Evolutionary conservation across 2,797 vertebrate genomes (phyloP).

Genomic region (Catostomus latipinnis): DNA sequence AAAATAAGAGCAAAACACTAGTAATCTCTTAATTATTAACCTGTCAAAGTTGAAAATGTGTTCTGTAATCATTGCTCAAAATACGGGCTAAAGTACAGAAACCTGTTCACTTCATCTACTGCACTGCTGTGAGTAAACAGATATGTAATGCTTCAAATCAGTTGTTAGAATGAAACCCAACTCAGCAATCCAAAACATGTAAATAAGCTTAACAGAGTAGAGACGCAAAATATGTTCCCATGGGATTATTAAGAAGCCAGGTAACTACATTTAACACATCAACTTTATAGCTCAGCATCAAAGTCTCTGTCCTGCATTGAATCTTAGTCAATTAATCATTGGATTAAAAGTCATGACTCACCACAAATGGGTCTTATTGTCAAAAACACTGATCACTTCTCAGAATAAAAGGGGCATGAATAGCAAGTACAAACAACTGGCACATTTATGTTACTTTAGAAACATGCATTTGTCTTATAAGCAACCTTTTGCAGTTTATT

Average conservation of each 20-base stretch:
- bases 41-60: background rate
- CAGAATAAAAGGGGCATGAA: conserved; percentile 1
- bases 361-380: background rate
- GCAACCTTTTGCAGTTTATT: too few relatives aligned
- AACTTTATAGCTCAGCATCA: background rate
- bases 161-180: conserved; percentile 3
- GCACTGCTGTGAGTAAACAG: background rate
- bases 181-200: background rate
- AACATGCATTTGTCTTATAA: background rate
- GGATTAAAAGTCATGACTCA: conserved; percentile 33
- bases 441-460: background rate
- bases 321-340: conserved; percentile 38
- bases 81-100: conserved; percentile 11
- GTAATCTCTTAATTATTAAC: conserved; percentile 3
- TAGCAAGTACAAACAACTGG: background rate
- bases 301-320: background rate
- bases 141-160: too few relatives aligned
- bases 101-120: background rate
- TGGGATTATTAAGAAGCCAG: background rate
- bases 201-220: background rate
- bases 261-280: background rate
- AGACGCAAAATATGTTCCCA: background rate
- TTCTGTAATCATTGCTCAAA: conserved; percentile 22
- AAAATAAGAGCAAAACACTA: background rate
- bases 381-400: conserved; percentile 4